Percentiles rank a stretch among this genome's conserved stretches.
phyloP scores from a whole-genome alignment of 1,140 invertebrate species.

The Ooceraea biroi region DNA sequence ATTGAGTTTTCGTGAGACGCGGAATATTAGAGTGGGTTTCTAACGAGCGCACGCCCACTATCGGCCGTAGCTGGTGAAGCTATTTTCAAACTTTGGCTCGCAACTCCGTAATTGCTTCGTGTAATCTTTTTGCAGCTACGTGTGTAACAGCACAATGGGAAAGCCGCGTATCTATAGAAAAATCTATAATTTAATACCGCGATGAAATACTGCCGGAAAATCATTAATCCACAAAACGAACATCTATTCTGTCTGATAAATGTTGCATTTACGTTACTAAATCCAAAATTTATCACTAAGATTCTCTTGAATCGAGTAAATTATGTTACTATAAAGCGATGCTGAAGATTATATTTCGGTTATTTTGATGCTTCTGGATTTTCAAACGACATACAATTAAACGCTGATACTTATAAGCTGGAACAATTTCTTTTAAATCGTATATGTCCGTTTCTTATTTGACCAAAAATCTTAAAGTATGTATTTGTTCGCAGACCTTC shows the following conservation, averaged over 20 bases:
- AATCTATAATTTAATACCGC: not conserved
- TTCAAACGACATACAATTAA: no score
- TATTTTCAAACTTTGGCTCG: constrained; percentile 47
- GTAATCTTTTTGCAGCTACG: constrained; percentile 14
- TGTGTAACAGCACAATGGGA: constrained; percentile 1
- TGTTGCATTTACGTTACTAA: no score
- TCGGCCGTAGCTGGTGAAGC: not conserved
- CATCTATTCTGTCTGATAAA: not conserved
- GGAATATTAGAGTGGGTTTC: constrained; percentile 4
- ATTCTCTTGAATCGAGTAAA: no score
- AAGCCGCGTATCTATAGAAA: not conserved
- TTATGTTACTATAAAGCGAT: no score
- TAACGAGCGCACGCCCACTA: constrained; percentile 7
- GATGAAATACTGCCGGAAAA: not conserved
- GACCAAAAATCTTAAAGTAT: constrained; percentile 18
- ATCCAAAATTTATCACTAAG: no score
- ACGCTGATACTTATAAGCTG: not conserved
- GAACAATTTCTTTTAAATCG: not conserved
- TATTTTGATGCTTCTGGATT: no score
- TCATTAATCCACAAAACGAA: not conserved
- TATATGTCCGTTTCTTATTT: not conserved
- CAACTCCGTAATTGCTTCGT: constrained; percentile 34
- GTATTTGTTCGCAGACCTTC: constrained; percentile 93
- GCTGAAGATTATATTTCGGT: no score
- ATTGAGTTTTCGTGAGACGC: constrained; percentile 31